Base-by-base conservation (phyloP, 2,797 vertebrate genomes). In the Enteromius fasciolatus region DNA sequence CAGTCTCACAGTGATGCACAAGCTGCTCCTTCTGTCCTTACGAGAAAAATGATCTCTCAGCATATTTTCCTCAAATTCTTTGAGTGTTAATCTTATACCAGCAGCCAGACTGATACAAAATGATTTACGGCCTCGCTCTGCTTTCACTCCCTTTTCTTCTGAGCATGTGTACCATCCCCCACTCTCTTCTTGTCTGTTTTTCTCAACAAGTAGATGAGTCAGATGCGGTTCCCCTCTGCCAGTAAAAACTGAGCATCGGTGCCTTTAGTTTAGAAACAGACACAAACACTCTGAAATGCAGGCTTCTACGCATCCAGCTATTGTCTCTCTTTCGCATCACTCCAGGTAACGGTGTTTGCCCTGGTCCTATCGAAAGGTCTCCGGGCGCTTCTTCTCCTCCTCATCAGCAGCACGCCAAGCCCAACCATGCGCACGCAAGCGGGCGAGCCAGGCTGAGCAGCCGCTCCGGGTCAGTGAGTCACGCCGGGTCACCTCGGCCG, bases 401-500 rank as follows among this genome's bases (percentile, higher is more conserved):
- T 68, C 83, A 61, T 74, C 78, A 83, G 66, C 78, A 82, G n/a
- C 83, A 78, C 3, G 31, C 78, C 52, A 86, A 82, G 50, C 79
- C 85, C 4, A 41, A 87, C 81, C 84, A 88, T 83, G 46, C 23
- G 18, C 64, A 86, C 5, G 66, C 69, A n/a, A 85, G 87, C 8
- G 86, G 89, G 4, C 83, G 87, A 23, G 39, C 82, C 63, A 78
- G 91, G 57, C 72, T 80, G 79, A 82, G 87, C 83, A 46, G 90
- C 39, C 87, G 86, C 57, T 87, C 89, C 0, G 84, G 89, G 20
- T 92, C 91, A 14, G 5, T 89, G 52, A 86, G 87, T 69, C 66
- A 82, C 17, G 64, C 85, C 1, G 87, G 90, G 59, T 94, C 93
- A 25, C 93, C 94, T 8, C 89, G 92, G 69, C 91, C 93, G 23